phyloP scores from a whole-genome alignment of 2,797 vertebrate genomes.

The Serranus cabrilla region DNA sequence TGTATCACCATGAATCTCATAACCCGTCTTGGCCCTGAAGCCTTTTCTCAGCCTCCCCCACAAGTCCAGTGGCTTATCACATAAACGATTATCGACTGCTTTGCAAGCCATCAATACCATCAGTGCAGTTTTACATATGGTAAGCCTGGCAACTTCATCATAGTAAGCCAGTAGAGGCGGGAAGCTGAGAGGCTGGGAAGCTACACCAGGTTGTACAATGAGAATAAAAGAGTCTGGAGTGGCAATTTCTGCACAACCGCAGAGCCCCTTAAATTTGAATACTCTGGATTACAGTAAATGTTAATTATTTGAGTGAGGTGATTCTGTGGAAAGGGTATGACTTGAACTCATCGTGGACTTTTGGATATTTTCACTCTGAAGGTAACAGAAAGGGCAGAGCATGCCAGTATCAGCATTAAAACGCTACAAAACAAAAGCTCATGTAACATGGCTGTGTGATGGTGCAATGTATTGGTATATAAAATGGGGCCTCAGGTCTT shows the following conservation, averaged over 20 bases:
- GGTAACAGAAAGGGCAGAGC: constrained; percentile 51
- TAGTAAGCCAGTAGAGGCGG: constrained; percentile 65
- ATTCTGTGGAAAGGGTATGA: constrained; percentile 6
- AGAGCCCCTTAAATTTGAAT: constrained; percentile 29
- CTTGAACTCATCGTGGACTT: constrained; percentile 25
- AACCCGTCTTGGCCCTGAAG: constrained; percentile 59
- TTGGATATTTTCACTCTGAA: constrained; percentile 25
- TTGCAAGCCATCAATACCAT: constrained; percentile 73
- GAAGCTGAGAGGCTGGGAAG: constrained; percentile 24
- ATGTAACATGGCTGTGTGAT: constrained; percentile 68
- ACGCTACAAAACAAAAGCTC: constrained; percentile 53
- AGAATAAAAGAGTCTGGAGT: constrained; percentile 32
- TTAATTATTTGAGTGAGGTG: constrained; percentile 37
- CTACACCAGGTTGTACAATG: constrained; percentile 29
- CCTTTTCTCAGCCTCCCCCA: constrained; percentile 60
- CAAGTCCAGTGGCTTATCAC: constrained; percentile 77
- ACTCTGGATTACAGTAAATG: constrained; percentile 39
- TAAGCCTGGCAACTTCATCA: constrained; percentile 73
- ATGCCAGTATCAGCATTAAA: constrained; percentile 22
- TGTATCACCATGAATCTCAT: constrained; percentile 73
- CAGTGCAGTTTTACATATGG: constrained; percentile 76
- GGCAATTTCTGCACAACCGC: constrained; percentile 24
- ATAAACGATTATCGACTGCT: constrained; percentile 79
- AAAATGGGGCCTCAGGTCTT: constrained; percentile 86
- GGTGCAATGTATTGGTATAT: constrained; percentile 77